Evolutionary conservation across 2,888 invertebrate genomes (phyloP).

Genomic region (Acrocera orbiculus): DNA sequence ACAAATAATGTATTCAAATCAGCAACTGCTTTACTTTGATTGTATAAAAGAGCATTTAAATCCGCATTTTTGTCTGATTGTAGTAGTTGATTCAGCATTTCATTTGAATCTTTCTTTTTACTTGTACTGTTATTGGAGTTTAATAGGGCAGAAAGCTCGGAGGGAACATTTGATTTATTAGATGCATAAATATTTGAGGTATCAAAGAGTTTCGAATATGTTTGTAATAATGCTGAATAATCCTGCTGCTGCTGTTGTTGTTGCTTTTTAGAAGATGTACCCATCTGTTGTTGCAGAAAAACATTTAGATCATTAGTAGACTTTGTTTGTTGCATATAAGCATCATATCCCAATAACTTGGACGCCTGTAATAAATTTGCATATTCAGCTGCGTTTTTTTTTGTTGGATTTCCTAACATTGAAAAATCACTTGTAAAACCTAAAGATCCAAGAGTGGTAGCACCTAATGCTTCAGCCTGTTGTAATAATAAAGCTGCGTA

Average conservation of each 20-base stretch:
- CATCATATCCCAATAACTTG: slow-evolving; percentile 27
- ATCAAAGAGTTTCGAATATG: slow-evolving; percentile 29
- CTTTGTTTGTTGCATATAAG: slow-evolving; percentile 29
- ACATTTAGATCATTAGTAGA: slow-evolving; percentile 18
- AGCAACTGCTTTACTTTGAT: slow-evolving; percentile 26
- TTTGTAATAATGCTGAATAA: slow-evolving; percentile 26
- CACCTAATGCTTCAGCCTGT: slow-evolving; percentile 29
- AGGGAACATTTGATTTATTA: slow-evolving; percentile 14
- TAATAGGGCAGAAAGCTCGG: slow-evolving; percentile 22
- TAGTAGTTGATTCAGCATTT: slow-evolving; percentile 27
- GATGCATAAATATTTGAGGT: slow-evolving; percentile 21
- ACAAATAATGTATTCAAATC: slow-evolving; percentile 27
- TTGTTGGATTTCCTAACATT: slow-evolving; percentile 17
- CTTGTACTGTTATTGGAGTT: slow-evolving; percentile 19
- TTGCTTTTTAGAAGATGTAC: slow-evolving; percentile 12
- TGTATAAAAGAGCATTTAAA: slow-evolving; percentile 21
- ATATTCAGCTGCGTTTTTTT: slow-evolving; percentile 18
- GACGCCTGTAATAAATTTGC: slow-evolving; percentile 28
- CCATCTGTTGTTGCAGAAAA: slow-evolving; percentile 17
- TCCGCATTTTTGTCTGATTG: slow-evolving; percentile 27
- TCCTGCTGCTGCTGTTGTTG: slow-evolving; percentile 19
- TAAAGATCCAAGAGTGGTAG: slow-evolving; percentile 27
- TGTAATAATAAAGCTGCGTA: slow-evolving; percentile 29
- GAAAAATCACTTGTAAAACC: slow-evolving; percentile 28
- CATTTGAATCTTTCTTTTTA: slow-evolving; percentile 14